Conservation (phyloP, 2,113 vertebrate genomes). For the Ia io region DNA sequence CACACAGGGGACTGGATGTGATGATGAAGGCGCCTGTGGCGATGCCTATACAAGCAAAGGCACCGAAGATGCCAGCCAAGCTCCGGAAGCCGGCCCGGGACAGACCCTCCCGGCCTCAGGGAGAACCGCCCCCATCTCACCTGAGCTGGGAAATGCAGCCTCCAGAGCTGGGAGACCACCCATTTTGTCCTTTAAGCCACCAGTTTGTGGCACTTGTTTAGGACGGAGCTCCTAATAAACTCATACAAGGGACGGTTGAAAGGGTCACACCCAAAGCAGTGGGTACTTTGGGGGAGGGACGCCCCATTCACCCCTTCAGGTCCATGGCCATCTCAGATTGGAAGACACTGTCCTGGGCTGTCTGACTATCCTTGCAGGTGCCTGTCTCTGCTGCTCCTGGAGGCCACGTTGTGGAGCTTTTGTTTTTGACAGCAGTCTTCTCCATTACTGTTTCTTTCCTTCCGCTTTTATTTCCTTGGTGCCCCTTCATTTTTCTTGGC, state of each 20-base stretch:
- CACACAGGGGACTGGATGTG: not conserved
- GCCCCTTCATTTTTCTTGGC: not conserved
- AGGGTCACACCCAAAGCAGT: not conserved
- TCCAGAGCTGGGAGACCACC: not conserved
- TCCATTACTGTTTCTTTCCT: not conserved
- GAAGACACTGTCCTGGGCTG: not conserved
- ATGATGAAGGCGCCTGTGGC: not conserved
- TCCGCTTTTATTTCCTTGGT: not conserved
- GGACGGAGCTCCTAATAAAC: not conserved
- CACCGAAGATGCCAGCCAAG: not conserved
- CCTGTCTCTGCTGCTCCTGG: not conserved
- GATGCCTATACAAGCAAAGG: too few relatives aligned
- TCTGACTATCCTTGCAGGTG: not conserved
- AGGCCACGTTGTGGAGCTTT: not conserved
- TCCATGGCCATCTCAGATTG: rapidly evolving
- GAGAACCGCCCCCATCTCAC: not conserved
- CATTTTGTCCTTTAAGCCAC: not conserved
- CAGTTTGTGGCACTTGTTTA: not conserved
- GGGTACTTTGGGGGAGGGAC: not conserved
- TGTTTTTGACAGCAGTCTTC: not conserved
- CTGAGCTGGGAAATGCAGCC: not conserved
- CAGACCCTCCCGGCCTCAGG: not conserved
- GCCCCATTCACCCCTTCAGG: rapidly evolving
- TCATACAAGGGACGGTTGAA: not conserved
- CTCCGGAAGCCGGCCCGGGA: not conserved